Percentiles rank a stretch among this genome's conserved stretches.
Evolutionary conservation across 2,113 vertebrate species (phyloP).

Genomic region (Gavialis gangeticus): DNA sequence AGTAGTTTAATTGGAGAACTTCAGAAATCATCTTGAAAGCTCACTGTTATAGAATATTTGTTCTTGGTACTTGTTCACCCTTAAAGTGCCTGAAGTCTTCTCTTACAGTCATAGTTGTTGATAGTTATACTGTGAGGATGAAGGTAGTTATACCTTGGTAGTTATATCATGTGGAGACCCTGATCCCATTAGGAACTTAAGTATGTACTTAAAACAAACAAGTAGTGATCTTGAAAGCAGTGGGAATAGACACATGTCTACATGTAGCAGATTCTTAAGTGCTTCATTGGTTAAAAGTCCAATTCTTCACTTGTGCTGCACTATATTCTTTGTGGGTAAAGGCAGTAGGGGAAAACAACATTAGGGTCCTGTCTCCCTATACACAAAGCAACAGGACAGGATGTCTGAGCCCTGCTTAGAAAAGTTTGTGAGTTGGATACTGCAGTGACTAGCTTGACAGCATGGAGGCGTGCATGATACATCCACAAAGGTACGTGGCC

Average conservation of each 20-base stretch:
- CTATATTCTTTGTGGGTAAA: neutral
- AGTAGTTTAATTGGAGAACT: constrained; percentile 29
- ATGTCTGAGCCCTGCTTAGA: neutral
- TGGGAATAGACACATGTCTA: neutral
- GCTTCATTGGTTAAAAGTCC: neutral
- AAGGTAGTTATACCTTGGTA: neutral
- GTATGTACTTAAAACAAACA: neutral
- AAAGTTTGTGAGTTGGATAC: neutral
- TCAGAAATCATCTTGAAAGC: constrained; percentile 20
- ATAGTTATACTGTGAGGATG: neutral
- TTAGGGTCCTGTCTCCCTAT: neutral
- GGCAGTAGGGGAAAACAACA: neutral
- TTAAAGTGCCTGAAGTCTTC: neutral
- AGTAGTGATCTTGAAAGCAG: neutral
- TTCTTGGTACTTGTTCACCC: neutral
- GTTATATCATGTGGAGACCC: neutral
- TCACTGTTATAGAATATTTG: neutral
- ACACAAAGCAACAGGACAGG: neutral
- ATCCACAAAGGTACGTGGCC: fast-evolving
- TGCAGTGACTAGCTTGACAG: neutral
- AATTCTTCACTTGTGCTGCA: neutral
- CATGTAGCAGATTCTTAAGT: neutral
- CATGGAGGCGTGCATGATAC: fast-evolving
- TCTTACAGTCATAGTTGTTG: neutral
- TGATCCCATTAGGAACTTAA: neutral